These are phyloP conservation scores for Beris chalybata DNA, from an alignment of 2,888 invertebrate genomes.

Conservation along the genomic window DNA sequence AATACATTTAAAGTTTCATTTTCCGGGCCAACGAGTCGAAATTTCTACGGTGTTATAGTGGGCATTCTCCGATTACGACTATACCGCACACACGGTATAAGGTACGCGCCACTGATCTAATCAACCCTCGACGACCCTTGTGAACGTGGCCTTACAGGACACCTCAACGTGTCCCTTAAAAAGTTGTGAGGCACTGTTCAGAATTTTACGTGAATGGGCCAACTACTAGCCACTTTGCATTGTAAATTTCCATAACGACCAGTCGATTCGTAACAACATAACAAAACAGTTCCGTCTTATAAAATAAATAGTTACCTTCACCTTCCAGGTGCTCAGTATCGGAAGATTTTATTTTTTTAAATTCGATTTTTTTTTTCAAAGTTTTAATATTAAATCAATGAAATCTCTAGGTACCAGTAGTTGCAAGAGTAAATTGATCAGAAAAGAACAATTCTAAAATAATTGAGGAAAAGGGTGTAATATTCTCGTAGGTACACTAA, in stretches of 20 bases:
- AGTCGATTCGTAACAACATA: slow-evolving; percentile 35
- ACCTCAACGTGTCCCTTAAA: too few relatives aligned
- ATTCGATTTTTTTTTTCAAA: too few relatives aligned
- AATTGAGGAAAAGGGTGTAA: too few relatives aligned
- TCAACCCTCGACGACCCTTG: slow-evolving; percentile 2
- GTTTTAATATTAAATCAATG: too few relatives aligned
- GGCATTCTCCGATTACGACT: neutral
- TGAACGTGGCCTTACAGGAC: neutral
- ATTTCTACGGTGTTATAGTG: neutral
- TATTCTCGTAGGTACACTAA: too few relatives aligned
- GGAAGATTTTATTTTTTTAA: too few relatives aligned
- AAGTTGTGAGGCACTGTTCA: too few relatives aligned
- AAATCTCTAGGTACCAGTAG: too few relatives aligned
- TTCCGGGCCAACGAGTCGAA: slow-evolving; percentile 21
- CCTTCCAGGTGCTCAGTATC: too few relatives aligned
- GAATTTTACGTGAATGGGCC: too few relatives aligned
- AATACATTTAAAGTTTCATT: slow-evolving; percentile 15
- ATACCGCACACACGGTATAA: neutral
- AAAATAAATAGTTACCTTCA: neutral
- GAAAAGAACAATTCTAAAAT: too few relatives aligned
- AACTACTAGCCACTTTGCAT: slow-evolving; percentile 13
- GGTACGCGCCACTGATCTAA: slow-evolving; percentile 1
- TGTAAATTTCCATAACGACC: slow-evolving; percentile 36
- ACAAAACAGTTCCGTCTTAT: slow-evolving; percentile 26
- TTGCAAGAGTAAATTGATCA: too few relatives aligned